Conservation (phyloP, 2,797 vertebrate species). For the Parotocinclus haroldoi region DNA sequence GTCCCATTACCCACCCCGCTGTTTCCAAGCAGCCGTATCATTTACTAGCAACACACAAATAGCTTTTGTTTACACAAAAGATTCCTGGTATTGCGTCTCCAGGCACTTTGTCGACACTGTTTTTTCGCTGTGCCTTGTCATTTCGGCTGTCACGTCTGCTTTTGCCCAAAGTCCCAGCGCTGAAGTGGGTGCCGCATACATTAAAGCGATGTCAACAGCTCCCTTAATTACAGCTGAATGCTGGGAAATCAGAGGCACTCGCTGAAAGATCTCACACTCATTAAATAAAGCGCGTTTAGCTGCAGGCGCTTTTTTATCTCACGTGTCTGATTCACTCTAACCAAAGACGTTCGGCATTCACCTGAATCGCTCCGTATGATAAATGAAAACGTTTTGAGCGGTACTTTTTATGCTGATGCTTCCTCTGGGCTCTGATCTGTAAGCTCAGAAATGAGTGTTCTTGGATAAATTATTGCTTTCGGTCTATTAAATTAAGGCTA, state of each 20-base stretch:
- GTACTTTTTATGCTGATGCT: not conserved
- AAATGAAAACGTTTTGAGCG: not conserved
- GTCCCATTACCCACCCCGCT: constrained; percentile 17
- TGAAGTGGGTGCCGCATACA: constrained; percentile 33
- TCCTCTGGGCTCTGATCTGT: not conserved
- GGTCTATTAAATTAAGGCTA: not conserved
- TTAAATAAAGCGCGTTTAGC: constrained; percentile 4
- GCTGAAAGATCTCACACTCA: constrained; percentile 13
- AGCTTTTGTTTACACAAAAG: constrained; percentile 45
- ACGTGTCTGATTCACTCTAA: not conserved
- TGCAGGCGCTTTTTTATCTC: not conserved
- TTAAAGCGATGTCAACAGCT: constrained; percentile 37
- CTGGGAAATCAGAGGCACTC: constrained; percentile 29
- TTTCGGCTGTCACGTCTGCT: constrained; percentile 38
- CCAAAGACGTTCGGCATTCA: not conserved
- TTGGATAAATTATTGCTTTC: not conserved
- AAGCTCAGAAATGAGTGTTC: not conserved
- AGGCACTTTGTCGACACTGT: constrained; percentile 43
- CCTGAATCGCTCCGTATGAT: constrained; percentile 3
- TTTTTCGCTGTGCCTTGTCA: constrained; percentile 36
- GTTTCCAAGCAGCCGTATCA: constrained; percentile 29
- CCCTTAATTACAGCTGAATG: constrained; percentile 44
- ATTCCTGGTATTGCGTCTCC: constrained; percentile 34
- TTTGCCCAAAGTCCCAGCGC: constrained; percentile 36
- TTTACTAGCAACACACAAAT: constrained; percentile 35